Evolutionary conservation across 2,888 invertebrate species (phyloP).

Genomic region (Steinernema carpocapsae): DNA sequence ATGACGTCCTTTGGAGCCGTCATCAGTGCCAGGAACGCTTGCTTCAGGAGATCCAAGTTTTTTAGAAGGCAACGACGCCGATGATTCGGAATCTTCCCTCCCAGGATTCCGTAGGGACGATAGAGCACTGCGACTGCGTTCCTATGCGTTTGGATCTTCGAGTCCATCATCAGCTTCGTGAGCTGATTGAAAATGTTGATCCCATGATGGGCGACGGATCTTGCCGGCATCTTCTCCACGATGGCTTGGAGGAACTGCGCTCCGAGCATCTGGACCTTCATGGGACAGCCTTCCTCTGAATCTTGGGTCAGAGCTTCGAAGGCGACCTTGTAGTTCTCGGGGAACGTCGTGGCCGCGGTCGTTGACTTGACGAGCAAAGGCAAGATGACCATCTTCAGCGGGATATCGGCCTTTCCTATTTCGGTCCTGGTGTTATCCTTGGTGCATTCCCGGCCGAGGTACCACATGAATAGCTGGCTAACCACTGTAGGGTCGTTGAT

Average conservation of each 20-base stretch:
- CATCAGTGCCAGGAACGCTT: not conserved
- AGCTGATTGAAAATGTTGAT: slow-evolving; percentile 11
- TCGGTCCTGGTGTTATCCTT: not conserved
- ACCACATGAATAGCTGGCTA: not conserved
- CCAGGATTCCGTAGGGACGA: not conserved
- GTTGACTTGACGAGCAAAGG: not conserved
- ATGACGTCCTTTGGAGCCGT: slow-evolving; percentile 46
- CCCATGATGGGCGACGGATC: not conserved
- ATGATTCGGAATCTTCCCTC: not conserved
- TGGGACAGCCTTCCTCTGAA: not conserved
- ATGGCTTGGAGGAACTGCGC: not conserved
- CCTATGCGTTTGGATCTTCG: not conserved
- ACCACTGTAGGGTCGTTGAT: not conserved
- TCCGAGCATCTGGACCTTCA: slow-evolving; percentile 13
- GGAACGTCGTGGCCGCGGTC: not conserved
- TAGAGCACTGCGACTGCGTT: slow-evolving; percentile 19
- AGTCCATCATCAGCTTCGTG: slow-evolving; percentile 8
- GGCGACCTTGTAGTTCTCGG: slow-evolving; percentile 1
- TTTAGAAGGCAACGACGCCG: not conserved
- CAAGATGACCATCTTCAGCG: slow-evolving; percentile 5
- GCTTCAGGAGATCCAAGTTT: not conserved
- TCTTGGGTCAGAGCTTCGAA: not conserved
- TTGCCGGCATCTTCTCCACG: slow-evolving; percentile 12
- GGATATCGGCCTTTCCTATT: not conserved
- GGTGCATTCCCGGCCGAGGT: not conserved